Conservation (phyloP, 2,888 invertebrate genomes). For the Andrena bicolor region DNA sequence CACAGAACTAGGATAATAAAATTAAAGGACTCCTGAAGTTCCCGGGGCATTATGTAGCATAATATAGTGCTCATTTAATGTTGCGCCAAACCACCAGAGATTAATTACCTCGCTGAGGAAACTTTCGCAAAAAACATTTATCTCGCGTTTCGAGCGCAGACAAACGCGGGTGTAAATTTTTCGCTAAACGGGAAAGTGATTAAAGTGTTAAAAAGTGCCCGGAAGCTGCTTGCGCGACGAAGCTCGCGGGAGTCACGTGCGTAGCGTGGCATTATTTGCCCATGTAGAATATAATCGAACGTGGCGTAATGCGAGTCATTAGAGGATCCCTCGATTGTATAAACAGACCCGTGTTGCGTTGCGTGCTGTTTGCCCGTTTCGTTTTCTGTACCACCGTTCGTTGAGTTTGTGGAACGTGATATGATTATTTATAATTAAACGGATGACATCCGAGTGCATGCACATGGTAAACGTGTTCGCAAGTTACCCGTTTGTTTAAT, state of each 20-base stretch:
- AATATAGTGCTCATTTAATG: constrained; percentile 33
- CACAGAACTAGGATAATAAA: constrained; percentile 44
- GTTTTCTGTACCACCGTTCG: neutral
- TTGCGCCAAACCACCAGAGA: constrained; percentile 31
- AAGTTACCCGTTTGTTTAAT: neutral
- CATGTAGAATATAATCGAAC: neutral
- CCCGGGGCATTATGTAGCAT: constrained; percentile 17
- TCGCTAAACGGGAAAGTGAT: neutral
- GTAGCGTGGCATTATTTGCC: no score
- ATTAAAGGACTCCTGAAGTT: constrained; percentile 48
- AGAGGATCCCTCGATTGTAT: neutral
- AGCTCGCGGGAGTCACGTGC: no score
- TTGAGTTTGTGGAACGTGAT: neutral
- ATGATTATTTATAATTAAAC: constrained; percentile 17
- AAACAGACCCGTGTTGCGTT: neutral
- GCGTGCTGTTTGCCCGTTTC: constrained; percentile 9
- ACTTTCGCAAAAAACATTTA: constrained; percentile 23
- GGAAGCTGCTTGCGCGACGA: no score
- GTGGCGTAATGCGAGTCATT: neutral
- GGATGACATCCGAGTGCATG: constrained; percentile 12
- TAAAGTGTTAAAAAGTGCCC: neutral
- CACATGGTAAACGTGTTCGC: neutral
- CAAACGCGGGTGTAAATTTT: neutral
- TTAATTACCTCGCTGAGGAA: constrained; percentile 24
- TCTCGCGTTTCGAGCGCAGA: neutral